phyloP scores from a whole-genome alignment of 2,888 invertebrate genomes.

The Pristionchus fissidentatus region DNA sequence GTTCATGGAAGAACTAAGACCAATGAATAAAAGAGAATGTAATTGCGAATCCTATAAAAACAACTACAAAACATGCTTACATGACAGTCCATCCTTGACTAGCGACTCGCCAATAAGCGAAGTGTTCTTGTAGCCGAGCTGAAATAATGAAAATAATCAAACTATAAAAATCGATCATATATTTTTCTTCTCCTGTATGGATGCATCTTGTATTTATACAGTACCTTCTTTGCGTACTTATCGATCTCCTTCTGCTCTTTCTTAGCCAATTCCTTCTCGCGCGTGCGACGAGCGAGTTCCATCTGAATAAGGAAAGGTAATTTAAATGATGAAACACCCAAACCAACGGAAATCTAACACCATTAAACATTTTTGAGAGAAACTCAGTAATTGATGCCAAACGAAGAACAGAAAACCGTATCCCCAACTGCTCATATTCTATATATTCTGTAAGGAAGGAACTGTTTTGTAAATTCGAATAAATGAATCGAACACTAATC shows the following conservation, averaged over 20 bases:
- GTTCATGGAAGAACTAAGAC: not conserved
- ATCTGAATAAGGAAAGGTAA: too few species aligned
- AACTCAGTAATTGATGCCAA: not conserved
- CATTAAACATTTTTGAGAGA: too few species aligned
- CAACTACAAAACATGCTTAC: too few species aligned
- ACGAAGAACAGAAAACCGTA: not conserved
- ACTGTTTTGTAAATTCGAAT: too few species aligned
- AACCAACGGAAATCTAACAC: not conserved
- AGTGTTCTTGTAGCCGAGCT: slow-evolving; percentile 48
- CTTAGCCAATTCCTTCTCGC: slow-evolving; percentile 46
- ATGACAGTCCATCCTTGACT: slow-evolving; percentile 43
- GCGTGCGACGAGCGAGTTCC: slow-evolving; percentile 30
- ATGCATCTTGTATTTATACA: not conserved
- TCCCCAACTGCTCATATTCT: too few species aligned
- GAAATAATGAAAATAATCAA: not conserved
- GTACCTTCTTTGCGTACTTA: slow-evolving; percentile 43
- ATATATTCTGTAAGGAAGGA: too few species aligned
- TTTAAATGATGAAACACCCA: not conserved
- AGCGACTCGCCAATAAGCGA: not conserved
- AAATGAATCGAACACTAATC: too few species aligned
- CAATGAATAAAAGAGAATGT: too few species aligned
- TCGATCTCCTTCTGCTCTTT: slow-evolving; percentile 46
- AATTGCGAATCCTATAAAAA: too few species aligned
- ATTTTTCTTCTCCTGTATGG: too few species aligned
- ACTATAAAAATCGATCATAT: not conserved